Conservation (phyloP, 1,140 invertebrate genomes). For the Brachionus sp. region DNA sequence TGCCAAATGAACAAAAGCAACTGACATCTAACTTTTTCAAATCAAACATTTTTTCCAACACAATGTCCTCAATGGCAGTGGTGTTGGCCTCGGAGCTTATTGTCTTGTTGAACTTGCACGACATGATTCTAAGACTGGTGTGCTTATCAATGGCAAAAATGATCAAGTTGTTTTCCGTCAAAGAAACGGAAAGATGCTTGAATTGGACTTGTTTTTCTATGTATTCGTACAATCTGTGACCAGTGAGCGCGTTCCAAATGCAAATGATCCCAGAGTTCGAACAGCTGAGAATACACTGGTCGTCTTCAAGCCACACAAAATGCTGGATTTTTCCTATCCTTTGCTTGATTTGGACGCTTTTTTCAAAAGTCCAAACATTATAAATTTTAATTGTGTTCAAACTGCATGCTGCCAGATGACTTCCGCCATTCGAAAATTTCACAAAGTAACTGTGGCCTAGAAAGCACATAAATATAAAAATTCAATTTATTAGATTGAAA, state of each 20-base stretch:
- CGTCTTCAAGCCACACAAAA: constrained; percentile 1
- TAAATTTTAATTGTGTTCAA: not conserved
- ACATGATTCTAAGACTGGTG: not conserved
- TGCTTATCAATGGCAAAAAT: not conserved
- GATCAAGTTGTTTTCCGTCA: not conserved
- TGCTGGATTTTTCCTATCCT: constrained; percentile 18
- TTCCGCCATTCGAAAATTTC: constrained; percentile 14
- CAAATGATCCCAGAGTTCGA: constrained; percentile 19
- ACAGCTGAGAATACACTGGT: not conserved
- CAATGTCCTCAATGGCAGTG: not conserved
- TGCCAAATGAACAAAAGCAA: constrained; percentile 1
- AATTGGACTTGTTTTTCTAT: constrained; percentile 41
- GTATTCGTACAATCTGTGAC: constrained; percentile 13
- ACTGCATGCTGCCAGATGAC: not conserved
- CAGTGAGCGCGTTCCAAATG: constrained; percentile 16
- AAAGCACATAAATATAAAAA: not conserved
- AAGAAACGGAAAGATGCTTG: not conserved
- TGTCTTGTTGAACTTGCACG: not conserved
- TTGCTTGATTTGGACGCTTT: not conserved
- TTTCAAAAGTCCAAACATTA: constrained; percentile 10
- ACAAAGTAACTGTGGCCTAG: not conserved
- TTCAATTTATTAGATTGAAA: no score
- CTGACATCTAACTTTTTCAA: not conserved
- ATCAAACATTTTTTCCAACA: not conserved
- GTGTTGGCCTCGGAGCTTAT: not conserved